These are phyloP conservation scores for Noctua pronuba DNA, from an alignment of 2,888 invertebrate species.

Conservation along the genomic window DNA sequence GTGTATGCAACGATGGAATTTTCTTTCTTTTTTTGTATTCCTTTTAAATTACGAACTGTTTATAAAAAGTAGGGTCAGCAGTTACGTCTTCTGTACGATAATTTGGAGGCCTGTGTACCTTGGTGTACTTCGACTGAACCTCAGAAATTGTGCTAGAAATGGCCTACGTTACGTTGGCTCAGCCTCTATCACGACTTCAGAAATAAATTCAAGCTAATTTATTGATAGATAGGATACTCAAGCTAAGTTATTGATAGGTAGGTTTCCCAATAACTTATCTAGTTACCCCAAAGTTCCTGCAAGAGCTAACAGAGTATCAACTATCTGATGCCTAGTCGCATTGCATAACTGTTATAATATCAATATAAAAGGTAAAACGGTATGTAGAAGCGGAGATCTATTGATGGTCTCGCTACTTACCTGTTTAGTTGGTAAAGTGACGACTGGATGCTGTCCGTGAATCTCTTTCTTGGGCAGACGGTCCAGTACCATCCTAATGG, in stretches of 20 bases:
- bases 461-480: conserved; percentile 98
- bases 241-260: no score
- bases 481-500: conserved; percentile 97
- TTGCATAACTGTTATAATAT: background rate
- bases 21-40: background rate
- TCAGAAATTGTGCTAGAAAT: no score
- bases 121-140: background rate
- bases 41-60: background rate
- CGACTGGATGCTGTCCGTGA: conserved; percentile 98
- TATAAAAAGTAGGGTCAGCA: background rate
- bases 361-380: conserved; percentile 2
- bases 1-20: background rate
- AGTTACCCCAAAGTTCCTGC: background rate
- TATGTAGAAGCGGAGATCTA: conserved; percentile 15
- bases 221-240: no score
- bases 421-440: conserved; percentile 98
- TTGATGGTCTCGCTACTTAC: conserved; percentile 80
- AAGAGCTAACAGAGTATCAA: background rate
- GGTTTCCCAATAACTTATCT: background rate
- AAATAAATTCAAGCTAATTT: background rate
- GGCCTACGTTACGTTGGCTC: background rate
- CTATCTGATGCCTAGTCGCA: background rate
- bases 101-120: no score
- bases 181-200: background rate
- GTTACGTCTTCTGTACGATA: background rate